Evolutionary conservation across 2,113 vertebrate species (phyloP).

Genomic region (Lepus europaeus): DNA sequence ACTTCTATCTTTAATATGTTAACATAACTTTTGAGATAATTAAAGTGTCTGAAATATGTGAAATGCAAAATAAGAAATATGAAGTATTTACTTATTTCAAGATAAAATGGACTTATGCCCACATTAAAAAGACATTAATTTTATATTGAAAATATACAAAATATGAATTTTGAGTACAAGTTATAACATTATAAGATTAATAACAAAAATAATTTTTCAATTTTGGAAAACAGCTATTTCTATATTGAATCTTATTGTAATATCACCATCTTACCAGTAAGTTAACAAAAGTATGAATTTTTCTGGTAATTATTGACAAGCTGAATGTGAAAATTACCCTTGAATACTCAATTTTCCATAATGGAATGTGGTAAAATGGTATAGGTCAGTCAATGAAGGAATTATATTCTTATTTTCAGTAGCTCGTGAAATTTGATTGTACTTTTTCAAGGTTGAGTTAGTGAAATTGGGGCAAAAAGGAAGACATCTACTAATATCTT

Average conservation of each 20-base stretch:
- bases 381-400: background rate
- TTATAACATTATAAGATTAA: background rate
- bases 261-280: background rate
- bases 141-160: background rate
- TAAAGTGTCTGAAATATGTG: background rate
- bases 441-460: background rate
- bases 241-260: background rate
- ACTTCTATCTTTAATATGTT: background rate
- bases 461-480: background rate
- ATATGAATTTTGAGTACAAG: background rate
- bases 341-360: slow-evolving; percentile 1
- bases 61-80: background rate
- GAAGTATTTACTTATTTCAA: background rate
- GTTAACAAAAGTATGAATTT: slow-evolving; percentile 16
- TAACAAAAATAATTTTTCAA: background rate
- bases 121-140: background rate
- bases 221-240: background rate
- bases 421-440: background rate
- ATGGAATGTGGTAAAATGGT: background rate
- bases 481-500: background rate
- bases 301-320: background rate
- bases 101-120: background rate
- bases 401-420: background rate
- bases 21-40: background rate
- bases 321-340: background rate